A percentile compares a stretch with the other conserved stretches of the same genome.
Evolutionary conservation across 64 coral and sea anemone species (phyloP).

Genomic region (Montipora sp.): DNA sequence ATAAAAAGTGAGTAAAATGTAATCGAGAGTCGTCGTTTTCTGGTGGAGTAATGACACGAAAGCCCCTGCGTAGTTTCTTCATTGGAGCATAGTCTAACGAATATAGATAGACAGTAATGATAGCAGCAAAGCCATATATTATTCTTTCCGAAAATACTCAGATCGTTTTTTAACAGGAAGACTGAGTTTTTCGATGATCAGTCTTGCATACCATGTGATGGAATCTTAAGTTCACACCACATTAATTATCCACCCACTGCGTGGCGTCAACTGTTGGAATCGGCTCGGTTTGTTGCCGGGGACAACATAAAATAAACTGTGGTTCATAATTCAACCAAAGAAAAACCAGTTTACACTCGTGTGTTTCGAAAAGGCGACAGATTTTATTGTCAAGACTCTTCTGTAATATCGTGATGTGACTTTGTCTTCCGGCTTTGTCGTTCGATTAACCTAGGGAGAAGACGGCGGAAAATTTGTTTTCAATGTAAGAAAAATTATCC

Average conservation of each 20-base stretch:
- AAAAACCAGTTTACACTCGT: neutral
- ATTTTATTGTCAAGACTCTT: too few species aligned
- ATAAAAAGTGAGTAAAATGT: too few species aligned
- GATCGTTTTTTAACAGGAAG: neutral
- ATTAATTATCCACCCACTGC: conserved; percentile 45
- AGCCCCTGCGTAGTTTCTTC: neutral
- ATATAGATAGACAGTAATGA: too few species aligned
- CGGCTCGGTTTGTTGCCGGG: neutral
- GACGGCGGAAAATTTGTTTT: too few species aligned
- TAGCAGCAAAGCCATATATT: too few species aligned
- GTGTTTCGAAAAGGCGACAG: neutral
- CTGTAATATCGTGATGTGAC: too few species aligned
- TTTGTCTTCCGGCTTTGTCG: too few species aligned
- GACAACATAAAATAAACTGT: conserved; percentile 7
- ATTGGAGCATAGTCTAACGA: too few species aligned
- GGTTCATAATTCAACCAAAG: conserved; percentile 18
- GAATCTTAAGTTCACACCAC: conserved; percentile 37
- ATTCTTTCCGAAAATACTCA: too few species aligned
- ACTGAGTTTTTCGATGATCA: too few species aligned
- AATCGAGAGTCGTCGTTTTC: neutral
- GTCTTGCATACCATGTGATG: neutral
- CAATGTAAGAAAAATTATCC: too few species aligned
- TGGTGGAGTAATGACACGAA: neutral
- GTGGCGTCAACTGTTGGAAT: neutral
- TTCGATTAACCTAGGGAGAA: too few species aligned